Evolutionary conservation across 2,888 invertebrate species (phyloP), one percentile per base, ranked within the genome.

Genomic region (Nephrotoma flavescens): DNA sequence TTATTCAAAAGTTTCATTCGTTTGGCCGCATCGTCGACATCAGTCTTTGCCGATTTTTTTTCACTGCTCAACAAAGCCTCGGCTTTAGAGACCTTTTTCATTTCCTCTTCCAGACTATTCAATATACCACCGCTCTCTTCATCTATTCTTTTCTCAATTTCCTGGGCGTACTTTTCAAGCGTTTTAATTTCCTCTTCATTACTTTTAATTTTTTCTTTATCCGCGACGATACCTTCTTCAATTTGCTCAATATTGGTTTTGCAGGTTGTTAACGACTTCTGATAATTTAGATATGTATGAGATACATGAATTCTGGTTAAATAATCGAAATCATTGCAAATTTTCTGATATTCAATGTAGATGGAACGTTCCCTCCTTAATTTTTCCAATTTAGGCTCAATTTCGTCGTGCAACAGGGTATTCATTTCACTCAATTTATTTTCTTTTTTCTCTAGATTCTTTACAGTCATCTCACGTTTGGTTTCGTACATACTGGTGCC

Each of bases 401-500:
- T 96, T 90, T 98, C 98, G 90, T 99, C 98, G 86, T 91, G 93
- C 41, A 96, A 92, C 92, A 96, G 96, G 88, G 94, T 93, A 91
- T 96, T 95, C 41, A 99, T 95, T 91, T 99, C 98, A 45, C 94
- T 92, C 0, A 99, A 93, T 91, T 97, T 98, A 0, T 94, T 94
- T 91, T 99, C 97, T 90, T 99, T 99, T 90, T 97, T 98, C 88
- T 96, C 96, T 87, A 99, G 97, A 0, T 96, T 96, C 90, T 95
- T 96, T 88, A 96, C 94, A 0, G 98, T 96, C 4, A 94, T 94
- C 89, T 96, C 96, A 88, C 97, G 97, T 91, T 99, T 99, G 0
- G 95, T 94, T 91, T 99, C 99, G 91, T 99, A 99, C 95, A 98
- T 96, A 89, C 97, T 95, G 0, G 99, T 99, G 0, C 99, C 99